phyloP scores from a whole-genome alignment of 53 echinoderm and acorn worm species.

The Zoroaster sp. region DNA sequence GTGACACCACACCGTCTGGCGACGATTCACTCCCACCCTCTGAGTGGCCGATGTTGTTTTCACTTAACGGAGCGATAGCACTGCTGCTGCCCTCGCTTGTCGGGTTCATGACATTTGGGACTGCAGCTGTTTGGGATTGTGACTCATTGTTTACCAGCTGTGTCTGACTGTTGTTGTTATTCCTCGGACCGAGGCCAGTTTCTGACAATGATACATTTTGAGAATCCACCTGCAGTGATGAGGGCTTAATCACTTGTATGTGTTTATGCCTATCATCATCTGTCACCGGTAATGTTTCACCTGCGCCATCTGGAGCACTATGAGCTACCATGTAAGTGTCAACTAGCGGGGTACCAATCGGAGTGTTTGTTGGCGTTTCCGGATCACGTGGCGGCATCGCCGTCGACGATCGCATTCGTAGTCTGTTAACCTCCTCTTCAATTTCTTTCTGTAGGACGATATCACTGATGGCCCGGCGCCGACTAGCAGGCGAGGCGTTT shows the following conservation, averaged over 20 bases:
- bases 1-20: neutral
- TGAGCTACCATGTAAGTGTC: neutral
- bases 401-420: slow-evolving; percentile 70
- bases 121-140: neutral
- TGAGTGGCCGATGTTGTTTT: slow-evolving; percentile 6
- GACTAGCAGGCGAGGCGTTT: slow-evolving; percentile 53
- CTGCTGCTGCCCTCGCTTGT: slow-evolving; percentile 15
- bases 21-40: slow-evolving; percentile 11
- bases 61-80: neutral
- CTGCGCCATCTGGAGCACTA: neutral
- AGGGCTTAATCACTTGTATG: neutral
- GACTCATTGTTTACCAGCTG: slow-evolving; percentile 26
- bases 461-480: slow-evolving; percentile 76
- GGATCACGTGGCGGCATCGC: slow-evolving; percentile 31
- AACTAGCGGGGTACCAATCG: slow-evolving; percentile 24
- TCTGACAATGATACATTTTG: neutral
- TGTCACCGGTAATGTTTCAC: neutral
- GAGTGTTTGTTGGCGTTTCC: slow-evolving; percentile 40
- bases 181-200: slow-evolving; percentile 48
- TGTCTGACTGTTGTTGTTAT: slow-evolving; percentile 78
- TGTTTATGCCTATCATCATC: neutral
- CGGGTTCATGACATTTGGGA: neutral
- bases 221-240: neutral
- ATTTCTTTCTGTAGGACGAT: slow-evolving; percentile 82
- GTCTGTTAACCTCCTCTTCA: slow-evolving; percentile 69